Evolutionary conservation across 2,888 invertebrate genomes (phyloP).

Genomic region (Dryobota labecula): DNA sequence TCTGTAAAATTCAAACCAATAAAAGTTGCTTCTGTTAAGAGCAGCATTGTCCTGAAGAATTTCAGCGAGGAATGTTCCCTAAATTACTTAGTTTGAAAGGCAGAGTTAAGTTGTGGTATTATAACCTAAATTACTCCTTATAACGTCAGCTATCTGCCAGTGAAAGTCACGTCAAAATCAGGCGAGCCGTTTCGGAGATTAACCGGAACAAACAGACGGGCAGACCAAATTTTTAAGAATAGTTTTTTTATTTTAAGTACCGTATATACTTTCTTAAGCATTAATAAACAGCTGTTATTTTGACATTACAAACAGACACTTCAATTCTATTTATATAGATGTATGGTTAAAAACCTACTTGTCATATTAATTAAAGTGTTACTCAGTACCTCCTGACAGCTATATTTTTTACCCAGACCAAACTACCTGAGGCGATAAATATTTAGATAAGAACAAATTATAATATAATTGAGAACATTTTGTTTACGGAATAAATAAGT

Average conservation of each 20-base stretch:
- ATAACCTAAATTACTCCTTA: background rate
- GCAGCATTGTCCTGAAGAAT: background rate
- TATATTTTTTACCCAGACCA: background rate
- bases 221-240: too few relatives aligned
- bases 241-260: too few relatives aligned
- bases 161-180: too few relatives aligned
- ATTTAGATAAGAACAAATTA: conserved; percentile 10
- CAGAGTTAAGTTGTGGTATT: background rate
- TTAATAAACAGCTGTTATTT: too few relatives aligned
- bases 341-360: too few relatives aligned
- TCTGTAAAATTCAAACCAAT: too few relatives aligned
- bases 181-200: too few relatives aligned
- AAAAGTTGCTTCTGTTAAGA: background rate
- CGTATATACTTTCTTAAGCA: too few relatives aligned
- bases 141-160: too few relatives aligned
- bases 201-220: too few relatives aligned
- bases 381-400: conserved; percentile 1
- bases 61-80: background rate
- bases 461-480: background rate
- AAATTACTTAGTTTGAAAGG: background rate
- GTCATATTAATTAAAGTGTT: background rate
- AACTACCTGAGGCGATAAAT: background rate
- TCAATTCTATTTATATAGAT: too few relatives aligned
- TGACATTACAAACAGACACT: too few relatives aligned
- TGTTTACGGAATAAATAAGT: conserved; percentile 1